Conservation (phyloP, 2,113 vertebrate species). For the Daubentonia madagascariensis region DNA sequence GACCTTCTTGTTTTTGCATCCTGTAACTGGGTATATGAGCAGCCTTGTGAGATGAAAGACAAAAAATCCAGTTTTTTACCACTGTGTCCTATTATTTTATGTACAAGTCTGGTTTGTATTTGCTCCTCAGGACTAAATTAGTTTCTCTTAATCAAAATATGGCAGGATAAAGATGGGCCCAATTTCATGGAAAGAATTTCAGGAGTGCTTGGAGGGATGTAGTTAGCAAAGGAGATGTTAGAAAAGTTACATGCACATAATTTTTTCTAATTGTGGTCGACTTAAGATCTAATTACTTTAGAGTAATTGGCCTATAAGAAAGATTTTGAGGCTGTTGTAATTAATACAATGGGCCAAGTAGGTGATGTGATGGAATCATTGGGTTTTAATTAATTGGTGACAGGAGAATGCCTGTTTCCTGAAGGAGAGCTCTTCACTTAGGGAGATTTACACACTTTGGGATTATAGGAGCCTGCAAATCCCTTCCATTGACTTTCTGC, state of each 20-base stretch:
- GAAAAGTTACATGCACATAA: neutral
- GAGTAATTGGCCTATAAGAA: conserved; percentile 60
- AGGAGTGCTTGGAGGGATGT: neutral
- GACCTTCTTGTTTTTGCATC: neutral
- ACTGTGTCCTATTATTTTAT: rapidly evolving
- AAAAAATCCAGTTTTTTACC: rapidly evolving
- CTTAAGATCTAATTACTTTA: neutral
- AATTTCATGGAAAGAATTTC: neutral
- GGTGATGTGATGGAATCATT: neutral
- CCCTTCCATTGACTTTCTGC: neutral
- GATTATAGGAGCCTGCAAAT: neutral
- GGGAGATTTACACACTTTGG: neutral
- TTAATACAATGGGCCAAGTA: conserved; percentile 10
- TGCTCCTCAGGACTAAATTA: conserved; percentile 34
- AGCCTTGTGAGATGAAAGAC: neutral
- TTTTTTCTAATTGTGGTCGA: neutral
- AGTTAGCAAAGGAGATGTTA: neutral
- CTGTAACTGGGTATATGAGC: neutral
- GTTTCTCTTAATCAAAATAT: conserved; percentile 25
- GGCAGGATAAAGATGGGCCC: neutral
- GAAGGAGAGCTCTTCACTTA: neutral
- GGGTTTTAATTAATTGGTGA: neutral
- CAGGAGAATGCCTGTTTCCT: neutral
- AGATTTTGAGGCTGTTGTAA: neutral
- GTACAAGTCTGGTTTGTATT: neutral